A percentile compares a stretch with the other conserved stretches of the same genome.
phyloP scores from a whole-genome alignment of 2,888 invertebrate species.

The Rutpela maculata region DNA sequence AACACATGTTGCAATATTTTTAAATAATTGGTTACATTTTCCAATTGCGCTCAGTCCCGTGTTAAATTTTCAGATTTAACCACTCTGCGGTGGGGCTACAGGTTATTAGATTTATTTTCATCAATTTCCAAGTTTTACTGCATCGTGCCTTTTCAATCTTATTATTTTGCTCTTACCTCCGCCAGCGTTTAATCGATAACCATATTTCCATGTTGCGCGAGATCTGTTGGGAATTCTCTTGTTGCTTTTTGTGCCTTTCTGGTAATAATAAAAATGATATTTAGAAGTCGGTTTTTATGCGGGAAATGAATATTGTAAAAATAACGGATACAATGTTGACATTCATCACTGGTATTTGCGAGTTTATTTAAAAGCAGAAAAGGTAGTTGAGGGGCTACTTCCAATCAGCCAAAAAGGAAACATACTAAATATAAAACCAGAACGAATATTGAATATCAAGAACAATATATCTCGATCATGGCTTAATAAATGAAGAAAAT shows the following conservation, averaged over 20 bases:
- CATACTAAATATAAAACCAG: no score
- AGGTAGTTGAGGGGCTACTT: no score
- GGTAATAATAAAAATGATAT: not conserved
- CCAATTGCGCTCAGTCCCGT: not conserved
- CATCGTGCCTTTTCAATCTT: constrained; percentile 11
- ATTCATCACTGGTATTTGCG: no score
- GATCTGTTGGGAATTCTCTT: not conserved
- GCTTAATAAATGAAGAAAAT: no score
- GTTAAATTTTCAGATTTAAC: constrained; percentile 12
- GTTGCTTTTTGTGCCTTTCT: constrained; percentile 3
- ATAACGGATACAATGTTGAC: not conserved
- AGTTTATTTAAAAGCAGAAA: no score
- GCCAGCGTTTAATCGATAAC: constrained; percentile 11
- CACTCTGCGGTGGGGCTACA: not conserved
- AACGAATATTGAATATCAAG: no score
- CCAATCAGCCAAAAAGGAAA: no score
- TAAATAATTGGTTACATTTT: constrained; percentile 12
- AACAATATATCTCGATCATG: no score
- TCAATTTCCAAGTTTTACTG: constrained; percentile 8
- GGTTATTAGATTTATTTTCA: constrained; percentile 28
- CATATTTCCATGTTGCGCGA: constrained; percentile 8
- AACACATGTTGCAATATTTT: not conserved
- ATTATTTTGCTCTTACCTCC: constrained; percentile 11
- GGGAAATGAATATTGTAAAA: not conserved
- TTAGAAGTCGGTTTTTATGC: not conserved